phyloP scores from a whole-genome alignment of 2,888 invertebrate genomes.

The Pristionchus mayeri region DNA sequence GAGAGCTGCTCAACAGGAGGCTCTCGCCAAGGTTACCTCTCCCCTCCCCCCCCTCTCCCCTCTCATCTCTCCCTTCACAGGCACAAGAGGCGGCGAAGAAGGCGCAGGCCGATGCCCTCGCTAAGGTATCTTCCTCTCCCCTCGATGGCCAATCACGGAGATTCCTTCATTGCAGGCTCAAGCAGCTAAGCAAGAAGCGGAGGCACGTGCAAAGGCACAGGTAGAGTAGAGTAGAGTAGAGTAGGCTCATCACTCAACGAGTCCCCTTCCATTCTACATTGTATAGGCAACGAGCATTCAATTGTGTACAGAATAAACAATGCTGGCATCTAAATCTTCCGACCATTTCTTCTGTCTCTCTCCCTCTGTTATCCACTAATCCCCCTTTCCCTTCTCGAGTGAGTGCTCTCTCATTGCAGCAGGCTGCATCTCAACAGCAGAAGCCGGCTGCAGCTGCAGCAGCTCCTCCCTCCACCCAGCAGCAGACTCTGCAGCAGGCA shows the following conservation, averaged over 20 bases:
- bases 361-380: not conserved
- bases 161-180: conserved; percentile 3
- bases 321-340: not conserved
- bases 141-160: not conserved
- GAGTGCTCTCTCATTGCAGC: conserved; percentile 37
- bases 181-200: conserved; percentile 48
- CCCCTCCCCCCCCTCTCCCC: too few relatives aligned
- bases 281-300: not conserved
- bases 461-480: not conserved
- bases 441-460: not conserved
- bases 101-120: conserved; percentile 49
- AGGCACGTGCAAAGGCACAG: conserved; percentile 47
- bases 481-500: conserved; percentile 31
- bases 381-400: not conserved
- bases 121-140: conserved; percentile 29
- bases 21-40: conserved; percentile 42
- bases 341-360: not conserved
- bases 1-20: conserved; percentile 46
- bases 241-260: too few relatives aligned
- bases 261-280: not conserved
- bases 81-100: conserved; percentile 50
- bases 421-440: conserved; percentile 25
- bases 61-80: not conserved
- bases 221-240: not conserved
- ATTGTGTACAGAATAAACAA: not conserved